These are phyloP conservation scores for Psittacula cyanocephala DNA, from an alignment of 2,113 vertebrate genomes.

Conservation along the genomic window DNA sequence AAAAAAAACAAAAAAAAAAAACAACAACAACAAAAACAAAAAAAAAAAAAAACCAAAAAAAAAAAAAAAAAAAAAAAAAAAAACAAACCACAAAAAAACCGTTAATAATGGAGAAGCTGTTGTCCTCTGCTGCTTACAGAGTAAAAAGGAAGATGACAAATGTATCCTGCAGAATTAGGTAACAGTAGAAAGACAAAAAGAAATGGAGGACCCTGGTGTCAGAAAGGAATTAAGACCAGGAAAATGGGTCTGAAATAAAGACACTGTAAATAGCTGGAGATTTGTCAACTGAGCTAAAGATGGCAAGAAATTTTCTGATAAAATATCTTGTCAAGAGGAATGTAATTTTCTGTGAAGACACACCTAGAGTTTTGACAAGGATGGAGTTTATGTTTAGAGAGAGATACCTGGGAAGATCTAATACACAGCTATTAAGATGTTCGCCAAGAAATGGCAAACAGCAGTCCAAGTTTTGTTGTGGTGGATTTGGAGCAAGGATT, in stretches of 20 bases:
- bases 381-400: neutral
- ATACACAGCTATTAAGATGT: neutral
- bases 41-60: no score
- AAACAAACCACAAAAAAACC: neutral
- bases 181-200: neutral
- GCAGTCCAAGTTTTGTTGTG: neutral
- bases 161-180: neutral
- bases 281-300: neutral
- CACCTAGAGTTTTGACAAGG: neutral
- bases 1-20: no score
- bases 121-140: neutral
- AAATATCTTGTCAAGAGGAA: neutral
- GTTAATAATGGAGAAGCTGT: neutral
- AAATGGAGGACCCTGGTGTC: neutral
- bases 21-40: no score
- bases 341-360: neutral
- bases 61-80: no score
- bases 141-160: neutral
- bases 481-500: neutral
- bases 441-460: neutral
- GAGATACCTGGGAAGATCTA: neutral
- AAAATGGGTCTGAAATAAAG: neutral
- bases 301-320: neutral
- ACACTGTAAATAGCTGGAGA: neutral
- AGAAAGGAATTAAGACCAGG: neutral